Evolutionary conservation across 2,113 vertebrate genomes (phyloP), one percentile per base, ranked within the genome.

Genomic region (Nerophis lumbriciformis): DNA sequence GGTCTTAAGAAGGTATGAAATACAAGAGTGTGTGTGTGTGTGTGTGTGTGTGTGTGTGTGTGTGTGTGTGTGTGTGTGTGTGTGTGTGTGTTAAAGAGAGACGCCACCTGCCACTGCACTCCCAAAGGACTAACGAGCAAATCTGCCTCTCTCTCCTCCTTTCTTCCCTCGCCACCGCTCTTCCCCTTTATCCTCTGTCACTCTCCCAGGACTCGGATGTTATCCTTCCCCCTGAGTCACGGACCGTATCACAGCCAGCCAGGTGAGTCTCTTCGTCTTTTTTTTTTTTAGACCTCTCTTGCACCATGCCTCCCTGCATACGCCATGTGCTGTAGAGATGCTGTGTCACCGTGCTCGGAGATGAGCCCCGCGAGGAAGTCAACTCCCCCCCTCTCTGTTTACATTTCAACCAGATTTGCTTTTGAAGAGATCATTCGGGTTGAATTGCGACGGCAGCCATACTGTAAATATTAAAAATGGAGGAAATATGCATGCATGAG

Each of bases 301-400:
- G 28, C 21, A 37, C 66, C 60, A 48, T 58, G 63, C 49, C 49
- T 61, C 8, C 21, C 72, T 63, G 72, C 75, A 61, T 73, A 71
- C 38, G 11, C n/a, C 44, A 57, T 44, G 57, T 72, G 59, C 82
- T 83, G 76, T 69, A 85, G 79, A 86, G 76, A 83, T 88, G 87
- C 88, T 88, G 85, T 78, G 84, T 88, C 88, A 88, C 76, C 71
- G 54, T 87, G 66, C 66, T 6, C 5, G 7, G 63, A 74, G 66
- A 59, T 59, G 59, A 19, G 63, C 61, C 48, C 70, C 15, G 16
- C 55, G 53, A 57, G 67, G 47, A 59, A 69, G 28, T 28, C 28
- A 4, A 28, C 28, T 28, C 28, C 28, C 28, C 28, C 28, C 4
- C 28, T 28, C 28, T 28, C 28, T 28, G 28, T 28, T 28, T 28